Percentiles rank a stretch among this genome's conserved stretches.
phyloP scores from a whole-genome alignment of 2,888 invertebrate species.

The Tipula helvola region DNA sequence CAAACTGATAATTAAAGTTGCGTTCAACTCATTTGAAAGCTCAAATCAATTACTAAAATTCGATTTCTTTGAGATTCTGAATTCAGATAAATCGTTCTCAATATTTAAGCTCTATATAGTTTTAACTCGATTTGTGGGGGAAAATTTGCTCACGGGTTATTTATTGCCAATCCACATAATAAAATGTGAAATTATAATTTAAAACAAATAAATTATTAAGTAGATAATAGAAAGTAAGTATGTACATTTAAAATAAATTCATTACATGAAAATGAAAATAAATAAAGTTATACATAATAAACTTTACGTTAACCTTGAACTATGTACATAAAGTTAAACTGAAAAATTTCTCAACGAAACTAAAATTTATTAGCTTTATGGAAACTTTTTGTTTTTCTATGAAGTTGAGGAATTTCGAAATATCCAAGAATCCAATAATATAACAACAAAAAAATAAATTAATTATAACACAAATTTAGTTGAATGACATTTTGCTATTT shows the following conservation, averaged over 20 bases:
- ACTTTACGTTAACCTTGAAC: neutral
- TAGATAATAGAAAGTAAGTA: too few relatives aligned
- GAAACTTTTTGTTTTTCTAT: neutral
- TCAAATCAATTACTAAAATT: too few relatives aligned
- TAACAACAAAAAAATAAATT: neutral
- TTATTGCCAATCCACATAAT: too few relatives aligned
- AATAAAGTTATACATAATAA: neutral
- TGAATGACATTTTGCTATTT: neutral
- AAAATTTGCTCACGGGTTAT: too few relatives aligned
- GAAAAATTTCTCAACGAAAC: neutral
- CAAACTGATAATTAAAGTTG: too few relatives aligned
- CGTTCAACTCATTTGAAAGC: too few relatives aligned
- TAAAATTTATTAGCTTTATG: neutral
- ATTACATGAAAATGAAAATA: neutral
- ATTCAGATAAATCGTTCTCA: too few relatives aligned
- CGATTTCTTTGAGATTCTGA: too few relatives aligned
- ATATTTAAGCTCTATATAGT: too few relatives aligned
- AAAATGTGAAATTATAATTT: neutral
- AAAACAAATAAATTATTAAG: too few relatives aligned
- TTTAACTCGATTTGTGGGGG: too few relatives aligned
- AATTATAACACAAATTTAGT: neutral
- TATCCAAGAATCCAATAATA: neutral
- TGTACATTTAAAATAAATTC: neutral
- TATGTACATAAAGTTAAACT: neutral
- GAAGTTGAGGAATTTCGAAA: neutral